Evolutionary conservation across 2,113 vertebrate genomes (phyloP).

Genomic region (Piprites chloris): DNA sequence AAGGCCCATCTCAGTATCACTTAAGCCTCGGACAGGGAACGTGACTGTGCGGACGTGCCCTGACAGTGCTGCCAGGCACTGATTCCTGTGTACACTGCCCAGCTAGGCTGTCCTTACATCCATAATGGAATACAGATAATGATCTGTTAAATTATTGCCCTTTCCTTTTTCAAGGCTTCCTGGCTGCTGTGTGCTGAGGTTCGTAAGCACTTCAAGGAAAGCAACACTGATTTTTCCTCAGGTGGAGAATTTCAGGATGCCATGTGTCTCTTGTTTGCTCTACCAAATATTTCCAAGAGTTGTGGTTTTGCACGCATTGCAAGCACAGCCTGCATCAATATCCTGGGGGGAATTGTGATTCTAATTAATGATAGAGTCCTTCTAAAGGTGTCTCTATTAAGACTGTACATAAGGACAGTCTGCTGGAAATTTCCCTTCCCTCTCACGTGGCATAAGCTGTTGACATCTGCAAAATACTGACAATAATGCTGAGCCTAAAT

Average conservation of each 20-base stretch:
- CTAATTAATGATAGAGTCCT: constrained; percentile 18
- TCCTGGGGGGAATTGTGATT: neutral
- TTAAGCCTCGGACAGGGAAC: neutral
- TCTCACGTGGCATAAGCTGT: constrained; percentile 2
- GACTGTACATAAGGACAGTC: neutral
- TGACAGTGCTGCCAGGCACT: neutral
- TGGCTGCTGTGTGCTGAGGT: neutral
- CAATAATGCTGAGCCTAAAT: neutral
- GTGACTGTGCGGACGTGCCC: neutral
- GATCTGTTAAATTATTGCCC: constrained; percentile 14
- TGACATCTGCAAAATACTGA: constrained; percentile 5
- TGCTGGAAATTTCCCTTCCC: constrained; percentile 2
- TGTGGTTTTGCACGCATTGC: neutral
- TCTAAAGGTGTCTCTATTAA: constrained; percentile 45
- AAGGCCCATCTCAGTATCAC: neutral
- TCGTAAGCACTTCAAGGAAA: neutral
- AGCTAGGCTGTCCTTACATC: neutral
- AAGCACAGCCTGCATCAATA: constrained; percentile 42
- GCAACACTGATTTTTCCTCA: constrained; percentile 10
- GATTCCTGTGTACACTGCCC: fast-evolving
- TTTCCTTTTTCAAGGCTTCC: neutral
- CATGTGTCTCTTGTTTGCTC: neutral
- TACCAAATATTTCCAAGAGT: neutral
- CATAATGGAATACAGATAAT: neutral
- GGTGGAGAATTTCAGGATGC: constrained; percentile 38